Base-by-base conservation (phyloP, 2,113 vertebrate genomes). In the Erythrocercus mccallii region DNA sequence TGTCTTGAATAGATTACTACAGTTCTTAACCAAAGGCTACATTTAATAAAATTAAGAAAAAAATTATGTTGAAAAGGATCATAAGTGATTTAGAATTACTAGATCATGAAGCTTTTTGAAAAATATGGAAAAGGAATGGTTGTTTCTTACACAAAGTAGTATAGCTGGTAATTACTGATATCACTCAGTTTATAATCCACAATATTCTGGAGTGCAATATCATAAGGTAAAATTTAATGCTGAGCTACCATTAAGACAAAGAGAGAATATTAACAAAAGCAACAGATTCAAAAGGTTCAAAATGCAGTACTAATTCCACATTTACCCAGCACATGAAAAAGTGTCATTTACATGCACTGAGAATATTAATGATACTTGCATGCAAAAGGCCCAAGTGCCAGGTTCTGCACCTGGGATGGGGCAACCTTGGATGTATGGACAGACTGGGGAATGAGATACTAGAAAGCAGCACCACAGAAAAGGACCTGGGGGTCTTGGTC, bases 401-500 rank as follows among this genome's bases (percentile, higher is more conserved):
- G 53, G 40, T 60, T 81, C 37, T 66, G 38, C 11, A 53, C 10
- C 45, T 45, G 9, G 28, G 12, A 58, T 24, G 9, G 13, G 19
- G 12, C 19, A 81, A 8, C 28, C 45, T 31, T 22, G 53, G 28
- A 45, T n/a, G 19, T 38, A 24, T 1, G 3, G n/a, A 45, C 5
- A 7, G 44, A 81, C 22, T 13, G 31, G 37, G 22, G 20, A 57
- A 58, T 51, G 19, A 37, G 27, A 24, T 5, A 8, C 19, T 58
- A 51, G 27, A 58, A 37, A 81, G 50, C 27, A 81, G 6, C 11
- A 40, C 10, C 23, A 20, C 4, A 12, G 60, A 42, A 64, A 53
- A 53, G 6, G 3, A n/a, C 24, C 4, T n/a, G 19, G 19, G 12
- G 6, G 37, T 51, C 11, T 11, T 28, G 37, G 24, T 19, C 0